A percentile compares a stretch with the other conserved stretches of the same genome.
These are phyloP conservation scores for Neodiprion virginianus DNA, from an alignment of 1,140 invertebrate genomes.

Conservation along the genomic window DNA sequence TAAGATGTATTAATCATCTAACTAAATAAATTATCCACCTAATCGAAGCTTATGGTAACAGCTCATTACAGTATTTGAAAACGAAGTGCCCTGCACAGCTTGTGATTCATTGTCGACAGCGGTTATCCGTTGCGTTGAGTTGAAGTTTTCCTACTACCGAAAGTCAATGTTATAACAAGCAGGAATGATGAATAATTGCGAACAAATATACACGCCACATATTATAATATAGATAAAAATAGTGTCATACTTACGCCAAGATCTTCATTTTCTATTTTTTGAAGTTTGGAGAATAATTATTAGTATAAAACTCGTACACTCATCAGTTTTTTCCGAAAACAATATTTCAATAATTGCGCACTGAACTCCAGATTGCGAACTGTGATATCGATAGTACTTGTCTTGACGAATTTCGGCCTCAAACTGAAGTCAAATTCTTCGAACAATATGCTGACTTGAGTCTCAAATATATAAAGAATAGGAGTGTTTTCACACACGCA, in stretches of 20 bases:
- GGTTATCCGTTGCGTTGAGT: not conserved
- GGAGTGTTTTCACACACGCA: not conserved
- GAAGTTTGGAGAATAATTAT: not conserved
- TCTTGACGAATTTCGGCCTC: not conserved
- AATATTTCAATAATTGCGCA: not conserved
- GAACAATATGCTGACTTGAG: not conserved
- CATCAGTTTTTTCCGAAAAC: not conserved
- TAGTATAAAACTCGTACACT: not conserved
- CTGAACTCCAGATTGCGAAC: not conserved
- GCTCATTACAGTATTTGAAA: not conserved
- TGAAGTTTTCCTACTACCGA: not conserved
- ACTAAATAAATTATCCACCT: not conserved
- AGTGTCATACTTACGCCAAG: not conserved
- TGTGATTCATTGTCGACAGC: not conserved
- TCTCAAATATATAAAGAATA: not conserved
- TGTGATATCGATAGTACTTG: not conserved
- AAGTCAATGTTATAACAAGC: not conserved
- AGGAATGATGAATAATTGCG: not conserved
- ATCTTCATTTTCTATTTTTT: not conserved
- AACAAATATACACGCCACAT: not conserved
- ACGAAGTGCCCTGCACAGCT: not conserved
- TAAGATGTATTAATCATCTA: not conserved
- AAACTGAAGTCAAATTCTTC: not conserved
- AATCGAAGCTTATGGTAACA: not conserved
- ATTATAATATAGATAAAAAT: conserved; percentile 4